Conservation (phyloP, 1,140 invertebrate species). For the Sinella curviseta region DNA sequence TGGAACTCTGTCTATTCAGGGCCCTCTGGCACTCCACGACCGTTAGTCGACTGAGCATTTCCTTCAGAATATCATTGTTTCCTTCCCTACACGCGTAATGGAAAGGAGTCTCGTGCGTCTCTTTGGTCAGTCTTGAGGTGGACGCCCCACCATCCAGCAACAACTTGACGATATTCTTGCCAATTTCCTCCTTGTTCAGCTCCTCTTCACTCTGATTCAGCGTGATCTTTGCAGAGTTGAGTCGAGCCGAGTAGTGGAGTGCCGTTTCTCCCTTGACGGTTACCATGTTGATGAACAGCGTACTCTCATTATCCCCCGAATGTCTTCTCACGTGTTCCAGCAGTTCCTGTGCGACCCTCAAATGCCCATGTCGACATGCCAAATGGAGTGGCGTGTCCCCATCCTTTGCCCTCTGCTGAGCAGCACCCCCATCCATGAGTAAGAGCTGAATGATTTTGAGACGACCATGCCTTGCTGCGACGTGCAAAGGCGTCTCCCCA, state of each 20-base stretch:
- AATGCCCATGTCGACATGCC: slow-evolving; percentile 70
- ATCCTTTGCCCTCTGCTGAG: slow-evolving; percentile 52
- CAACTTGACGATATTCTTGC: slow-evolving; percentile 82
- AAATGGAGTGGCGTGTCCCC: slow-evolving; percentile 95
- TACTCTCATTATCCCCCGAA: slow-evolving; percentile 69
- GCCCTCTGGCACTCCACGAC: slow-evolving; percentile 84
- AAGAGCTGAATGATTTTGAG: slow-evolving; percentile 79
- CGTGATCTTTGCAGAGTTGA: not conserved
- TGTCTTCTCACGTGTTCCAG: slow-evolving; percentile 80
- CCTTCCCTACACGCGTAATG: slow-evolving; percentile 66
- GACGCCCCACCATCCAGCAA: slow-evolving; percentile 88
- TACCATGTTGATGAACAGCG: slow-evolving; percentile 74
- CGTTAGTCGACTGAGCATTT: slow-evolving; percentile 87
- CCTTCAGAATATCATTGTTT: slow-evolving; percentile 89
- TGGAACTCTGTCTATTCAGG: slow-evolving; percentile 83
- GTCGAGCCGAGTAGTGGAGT: slow-evolving; percentile 76
- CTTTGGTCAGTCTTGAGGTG: slow-evolving; percentile 76
- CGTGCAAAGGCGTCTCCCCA: slow-evolving; percentile 61
- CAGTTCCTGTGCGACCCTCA: slow-evolving; percentile 80
- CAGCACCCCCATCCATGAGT: slow-evolving; percentile 54
- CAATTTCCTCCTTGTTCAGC: slow-evolving; percentile 54
- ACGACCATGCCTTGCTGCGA: slow-evolving; percentile 85
- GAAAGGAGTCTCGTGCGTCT: slow-evolving; percentile 51
- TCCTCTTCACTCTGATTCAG: not conserved
- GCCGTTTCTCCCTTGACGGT: slow-evolving; percentile 91